Percentiles rank a stretch among this genome's conserved stretches.
These are phyloP conservation scores for Tenualosa ilisha DNA, from an alignment of 2,797 vertebrate species.

Conservation along the genomic window DNA sequence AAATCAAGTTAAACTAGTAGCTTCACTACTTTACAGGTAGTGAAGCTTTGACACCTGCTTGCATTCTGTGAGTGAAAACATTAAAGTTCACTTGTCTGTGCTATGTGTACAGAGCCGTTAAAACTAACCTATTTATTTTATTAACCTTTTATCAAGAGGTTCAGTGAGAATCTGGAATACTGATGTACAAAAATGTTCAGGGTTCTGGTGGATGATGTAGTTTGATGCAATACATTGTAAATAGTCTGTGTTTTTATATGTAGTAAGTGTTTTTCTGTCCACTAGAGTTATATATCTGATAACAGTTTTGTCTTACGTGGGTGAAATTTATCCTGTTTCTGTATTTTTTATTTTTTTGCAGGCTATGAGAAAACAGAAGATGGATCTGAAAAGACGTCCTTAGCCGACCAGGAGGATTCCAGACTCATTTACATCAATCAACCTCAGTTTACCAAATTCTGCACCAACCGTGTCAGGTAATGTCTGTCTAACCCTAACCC, in stretches of 20 bases:
- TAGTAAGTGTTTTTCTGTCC: not conserved
- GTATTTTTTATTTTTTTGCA: slow-evolving; percentile 59
- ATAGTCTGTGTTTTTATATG: too few species aligned
- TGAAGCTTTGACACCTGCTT: not conserved
- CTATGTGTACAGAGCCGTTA: not conserved
- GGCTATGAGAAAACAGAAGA: slow-evolving; percentile 98
- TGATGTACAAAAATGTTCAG: not conserved
- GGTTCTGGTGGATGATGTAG: not conserved
- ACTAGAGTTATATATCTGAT: not conserved
- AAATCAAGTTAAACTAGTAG: too few species aligned
- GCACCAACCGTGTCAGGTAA: slow-evolving; percentile 95
- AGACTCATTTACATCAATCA: slow-evolving; percentile 95
- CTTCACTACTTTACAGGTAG: too few species aligned
- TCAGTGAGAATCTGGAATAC: not conserved
- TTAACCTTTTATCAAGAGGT: not conserved
- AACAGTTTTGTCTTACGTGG: not conserved
- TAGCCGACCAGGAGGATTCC: slow-evolving; percentile 94
- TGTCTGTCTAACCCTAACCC: not conserved
- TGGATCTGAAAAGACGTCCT: slow-evolving; percentile 88
- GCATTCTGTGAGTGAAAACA: not conserved
- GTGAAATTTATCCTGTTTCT: not conserved
- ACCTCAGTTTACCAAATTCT: slow-evolving; percentile 93
- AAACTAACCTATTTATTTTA: not conserved
- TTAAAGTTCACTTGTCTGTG: not conserved
- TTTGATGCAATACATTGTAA: not conserved